Evolutionary conservation across 2,888 invertebrate species (phyloP), one percentile per base, ranked within the genome.

Genomic region (Thalpophila matura): DNA sequence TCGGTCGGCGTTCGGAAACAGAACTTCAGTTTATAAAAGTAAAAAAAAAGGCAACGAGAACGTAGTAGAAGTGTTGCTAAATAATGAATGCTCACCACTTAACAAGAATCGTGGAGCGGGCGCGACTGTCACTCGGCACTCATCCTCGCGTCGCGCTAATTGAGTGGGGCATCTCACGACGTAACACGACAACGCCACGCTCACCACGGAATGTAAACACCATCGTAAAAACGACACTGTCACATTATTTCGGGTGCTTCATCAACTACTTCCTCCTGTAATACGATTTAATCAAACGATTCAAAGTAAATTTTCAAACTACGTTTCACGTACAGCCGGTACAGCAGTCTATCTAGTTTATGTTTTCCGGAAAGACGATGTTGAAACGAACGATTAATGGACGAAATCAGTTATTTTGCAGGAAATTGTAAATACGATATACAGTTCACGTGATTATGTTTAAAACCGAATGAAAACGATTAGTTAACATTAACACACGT

Each of bases 131-230:
- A 84, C 77, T 80, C 83, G 79, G 77, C 81, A 84, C 83, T 87
- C 85, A 83, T 86, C 82, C 85, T 85, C 81, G 82, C 80, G 77
- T 79, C 77, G 73, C 77, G 77, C 81, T 86, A 86, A 87, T 87
- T 86, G 86, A 86, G 84, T 83, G 82, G 81, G 75, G 79, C 79
- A 81, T 78, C 83, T 78, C 76, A 61, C 77, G 66, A 74, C 73
- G 75, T 69, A 66, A 55, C 72, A 65, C 69, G 62, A 77, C 79
- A 78, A 74, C 74, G 74, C 79, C 75, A 69, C 65, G 68, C 66
- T 69, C 49, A 74, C 67, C 56, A 77, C 76, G 70, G 77, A 80
- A 83, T 80, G 82, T 83, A 83, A 85, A 85, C 84, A 84, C 56
- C 70, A 79, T 81, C 77, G 80, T 85, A 82, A 84, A 83, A 83